Base-by-base conservation (phyloP, 2,113 vertebrate genomes). In the Halichoeres trimaculatus region DNA sequence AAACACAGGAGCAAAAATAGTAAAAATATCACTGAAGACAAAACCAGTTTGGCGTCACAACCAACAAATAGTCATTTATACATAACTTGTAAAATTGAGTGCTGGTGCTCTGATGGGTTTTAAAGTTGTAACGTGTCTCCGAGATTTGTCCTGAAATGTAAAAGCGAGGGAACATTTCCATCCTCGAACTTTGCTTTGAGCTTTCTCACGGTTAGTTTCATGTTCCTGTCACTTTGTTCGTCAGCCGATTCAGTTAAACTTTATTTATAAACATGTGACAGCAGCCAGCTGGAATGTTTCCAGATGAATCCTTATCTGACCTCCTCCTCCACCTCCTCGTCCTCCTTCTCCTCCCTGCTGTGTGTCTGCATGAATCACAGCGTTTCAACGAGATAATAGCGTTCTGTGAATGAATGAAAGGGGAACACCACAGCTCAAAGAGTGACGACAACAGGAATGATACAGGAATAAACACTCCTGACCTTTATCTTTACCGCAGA, bases 241-340 rank as follows among this genome's bases (percentile, higher is more conserved):
- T 69, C 19, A 17, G 56, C 19, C 43, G 57, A 74, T 50, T 73
- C 51, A 63, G 20, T 35, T 20, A 19, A 19, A 36, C 38, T 55
- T 20, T 16, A 5, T 47, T 19, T 34, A 45, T 30, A 10, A 22
- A 2, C 0, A 6, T 54, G 34, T 1, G 55, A n/a, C 45, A 8
- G 53, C 38, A 61, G 61, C 51, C 73, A 45, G 40, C 63, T 69
- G 74, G 58, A 68, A 50, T 26, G 23, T 24, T 22, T 77, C 57
- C 80, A 58, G 38, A 47, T 48, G 23, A 59, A 1, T 3, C 2
- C 57, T 30, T 10, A 16, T 23, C 34, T 52, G 61, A 41, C 30
- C 52, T 40, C 12, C n/a, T n/a, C n/a, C n/a, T n/a, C n/a, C n/a
- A 2, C 0, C 38, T 30, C 67, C n/a, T 52, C 61, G 51, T 45